A percentile compares a stretch with the other conserved stretches of the same genome.
These are phyloP conservation scores for Hirtodrosophila cameraria DNA, from an alignment of 2,888 invertebrate species.

Conservation along the genomic window DNA sequence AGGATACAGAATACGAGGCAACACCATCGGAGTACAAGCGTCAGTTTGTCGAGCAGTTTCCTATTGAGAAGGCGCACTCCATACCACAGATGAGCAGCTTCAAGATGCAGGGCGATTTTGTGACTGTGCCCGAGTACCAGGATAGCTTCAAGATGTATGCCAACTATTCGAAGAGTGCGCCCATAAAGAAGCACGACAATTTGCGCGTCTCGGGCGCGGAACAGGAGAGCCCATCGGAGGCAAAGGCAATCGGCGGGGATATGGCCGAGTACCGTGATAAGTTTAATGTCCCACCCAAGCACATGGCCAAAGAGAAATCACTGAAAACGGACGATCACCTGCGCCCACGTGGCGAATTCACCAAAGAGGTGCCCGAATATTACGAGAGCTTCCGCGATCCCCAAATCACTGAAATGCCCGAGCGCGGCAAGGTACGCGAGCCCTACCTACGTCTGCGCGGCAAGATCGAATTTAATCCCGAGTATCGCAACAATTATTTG, in stretches of 20 bases:
- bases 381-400: conserved; percentile 84
- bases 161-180: conserved; percentile 82
- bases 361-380: conserved; percentile 82
- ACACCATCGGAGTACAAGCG: conserved; percentile 82
- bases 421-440: conserved; percentile 82
- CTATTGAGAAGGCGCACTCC: conserved; percentile 83
- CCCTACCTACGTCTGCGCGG: conserved; percentile 82
- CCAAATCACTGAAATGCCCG: conserved; percentile 82
- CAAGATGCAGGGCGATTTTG: conserved; percentile 81
- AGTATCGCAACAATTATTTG: conserved; percentile 82
- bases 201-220: conserved; percentile 79
- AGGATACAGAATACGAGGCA: conserved; percentile 60
- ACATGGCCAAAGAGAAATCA: conserved; percentile 68
- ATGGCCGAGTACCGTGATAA: conserved; percentile 82
- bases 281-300: conserved; percentile 78
- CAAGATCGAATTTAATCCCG: conserved; percentile 84
- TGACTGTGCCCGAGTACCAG: conserved; percentile 82
- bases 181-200: conserved; percentile 83
- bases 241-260: conserved; percentile 29
- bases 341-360: conserved; percentile 80
- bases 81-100: conserved; percentile 84
- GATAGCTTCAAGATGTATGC: conserved; percentile 83
- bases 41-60: conserved; percentile 81
- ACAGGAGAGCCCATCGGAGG: conserved; percentile 28
- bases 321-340: conserved; percentile 81